These are phyloP conservation scores for Limnodromus scolopaceus DNA, from an alignment of 2,797 vertebrate genomes.

Conservation along the genomic window DNA sequence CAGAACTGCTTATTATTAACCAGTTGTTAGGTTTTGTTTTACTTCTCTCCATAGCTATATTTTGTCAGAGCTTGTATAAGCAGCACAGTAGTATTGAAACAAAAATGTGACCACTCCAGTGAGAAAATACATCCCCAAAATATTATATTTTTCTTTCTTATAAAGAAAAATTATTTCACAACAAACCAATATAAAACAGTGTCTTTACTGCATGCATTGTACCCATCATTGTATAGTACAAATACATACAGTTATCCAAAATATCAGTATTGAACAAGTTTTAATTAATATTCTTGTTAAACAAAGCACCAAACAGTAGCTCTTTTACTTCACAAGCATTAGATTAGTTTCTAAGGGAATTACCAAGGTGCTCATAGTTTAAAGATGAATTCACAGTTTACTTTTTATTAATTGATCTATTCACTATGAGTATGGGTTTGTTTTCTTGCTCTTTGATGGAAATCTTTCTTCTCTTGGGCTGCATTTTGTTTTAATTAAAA, in stretches of 20 bases:
- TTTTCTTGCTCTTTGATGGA: not conserved
- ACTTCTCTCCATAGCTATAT: not conserved
- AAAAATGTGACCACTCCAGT: not conserved
- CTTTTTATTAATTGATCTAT: not conserved
- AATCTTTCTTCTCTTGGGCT: constrained; percentile 2
- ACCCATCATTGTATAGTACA: not conserved
- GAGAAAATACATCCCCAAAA: not conserved
- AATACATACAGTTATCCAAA: not conserved
- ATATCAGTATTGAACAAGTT: not conserved
- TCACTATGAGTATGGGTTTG: not conserved
- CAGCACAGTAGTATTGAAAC: not conserved
- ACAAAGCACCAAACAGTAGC: constrained; percentile 34
- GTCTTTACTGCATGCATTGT: not conserved
- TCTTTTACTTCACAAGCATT: constrained; percentile 41
- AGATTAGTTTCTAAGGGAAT: constrained; percentile 67
- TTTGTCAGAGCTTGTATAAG: not conserved
- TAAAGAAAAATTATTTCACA: not conserved
- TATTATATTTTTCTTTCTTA: not conserved
- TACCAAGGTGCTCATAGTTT: constrained; percentile 28
- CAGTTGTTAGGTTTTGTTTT: not conserved
- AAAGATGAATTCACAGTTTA: constrained; percentile 62
- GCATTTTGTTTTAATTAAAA: not conserved
- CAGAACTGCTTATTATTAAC: not conserved
- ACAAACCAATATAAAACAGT: not conserved
- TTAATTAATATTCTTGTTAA: constrained; percentile 52